These are phyloP conservation scores for Eremobia ochroleuca DNA, from an alignment of 2,888 invertebrate genomes.

Conservation along the genomic window DNA sequence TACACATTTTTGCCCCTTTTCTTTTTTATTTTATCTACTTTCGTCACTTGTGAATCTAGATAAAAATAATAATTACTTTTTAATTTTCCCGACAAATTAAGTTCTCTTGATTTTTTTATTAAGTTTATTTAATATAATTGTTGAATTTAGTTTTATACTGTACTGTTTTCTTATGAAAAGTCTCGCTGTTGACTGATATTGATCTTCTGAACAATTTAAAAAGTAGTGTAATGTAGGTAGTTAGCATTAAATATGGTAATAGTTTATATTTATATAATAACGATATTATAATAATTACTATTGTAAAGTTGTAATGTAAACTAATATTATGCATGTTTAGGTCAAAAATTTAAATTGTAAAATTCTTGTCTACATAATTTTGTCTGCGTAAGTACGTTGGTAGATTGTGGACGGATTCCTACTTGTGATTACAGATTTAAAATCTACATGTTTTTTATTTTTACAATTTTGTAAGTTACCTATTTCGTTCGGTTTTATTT, in stretches of 20 bases:
- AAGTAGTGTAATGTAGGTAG: constrained; percentile 54
- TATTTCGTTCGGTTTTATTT: neutral
- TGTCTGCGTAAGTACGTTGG: constrained; percentile 49
- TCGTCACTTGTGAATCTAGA: neutral
- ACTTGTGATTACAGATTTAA: constrained; percentile 63
- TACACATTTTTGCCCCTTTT: constrained; percentile 2
- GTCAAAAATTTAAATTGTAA: constrained; percentile 49
- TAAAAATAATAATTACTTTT: constrained; percentile 24
- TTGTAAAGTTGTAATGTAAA: constrained; percentile 58
- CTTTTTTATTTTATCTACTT: constrained; percentile 4
- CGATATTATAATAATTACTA: constrained; percentile 38
- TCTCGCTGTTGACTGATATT: constrained; percentile 52
- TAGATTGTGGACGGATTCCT: constrained; percentile 51
- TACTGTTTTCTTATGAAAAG: constrained; percentile 27
- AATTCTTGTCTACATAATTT: constrained; percentile 37
- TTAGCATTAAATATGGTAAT: constrained; percentile 20
- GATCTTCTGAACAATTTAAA: constrained; percentile 59
- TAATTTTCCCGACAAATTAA: constrained; percentile 27
- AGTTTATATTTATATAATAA: constrained; percentile 32
- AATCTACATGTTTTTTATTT: constrained; percentile 55
- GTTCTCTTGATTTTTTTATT: constrained; percentile 12
- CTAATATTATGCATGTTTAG: constrained; percentile 40
- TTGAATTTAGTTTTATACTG: constrained; percentile 24
- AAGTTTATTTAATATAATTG: constrained; percentile 5
- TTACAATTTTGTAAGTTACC: neutral